Percentiles rank a stretch among this genome's conserved stretches.
Evolutionary conservation across 1,140 invertebrate genomes (phyloP).

Genomic region (Branchinecta lindahli): DNA sequence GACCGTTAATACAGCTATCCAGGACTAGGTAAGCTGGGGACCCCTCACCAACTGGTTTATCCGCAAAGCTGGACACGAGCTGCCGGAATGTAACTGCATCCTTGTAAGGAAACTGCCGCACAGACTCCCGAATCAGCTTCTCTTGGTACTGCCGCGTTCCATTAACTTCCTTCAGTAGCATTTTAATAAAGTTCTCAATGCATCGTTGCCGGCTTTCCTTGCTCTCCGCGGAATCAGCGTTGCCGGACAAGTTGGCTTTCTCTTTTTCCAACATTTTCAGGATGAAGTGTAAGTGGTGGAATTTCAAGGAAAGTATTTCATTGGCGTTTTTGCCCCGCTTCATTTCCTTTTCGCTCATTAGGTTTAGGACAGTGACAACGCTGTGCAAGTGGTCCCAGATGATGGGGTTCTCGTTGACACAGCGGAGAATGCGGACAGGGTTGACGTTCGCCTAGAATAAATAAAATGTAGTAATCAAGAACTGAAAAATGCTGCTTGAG

Average conservation of each 20-base stretch:
- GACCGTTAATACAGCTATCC: conserved; percentile 73
- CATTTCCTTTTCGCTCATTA: conserved; percentile 76
- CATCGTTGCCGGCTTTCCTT: conserved; percentile 26
- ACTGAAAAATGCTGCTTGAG: no score
- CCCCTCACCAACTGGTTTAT: conserved; percentile 43
- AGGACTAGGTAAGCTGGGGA: conserved; percentile 51
- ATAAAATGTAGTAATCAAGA: conserved; percentile 25
- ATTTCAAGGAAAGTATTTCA: conserved; percentile 83
- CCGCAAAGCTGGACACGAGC: conserved; percentile 51
- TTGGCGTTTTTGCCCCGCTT: conserved; percentile 63
- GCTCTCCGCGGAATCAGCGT: background rate
- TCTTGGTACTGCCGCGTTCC: conserved; percentile 63
- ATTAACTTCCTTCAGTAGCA: conserved; percentile 52
- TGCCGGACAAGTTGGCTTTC: conserved; percentile 23
- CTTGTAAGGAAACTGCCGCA: conserved; percentile 71
- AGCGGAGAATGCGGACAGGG: conserved; percentile 66
- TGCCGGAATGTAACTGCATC: conserved; percentile 72
- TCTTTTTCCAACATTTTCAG: conserved; percentile 42
- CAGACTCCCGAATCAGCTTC: conserved; percentile 59
- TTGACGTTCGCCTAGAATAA: conserved; percentile 52
- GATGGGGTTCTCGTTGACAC: conserved; percentile 50
- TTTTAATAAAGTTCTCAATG: conserved; percentile 28
- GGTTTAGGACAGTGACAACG: conserved; percentile 62
- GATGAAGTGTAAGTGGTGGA: conserved; percentile 66
- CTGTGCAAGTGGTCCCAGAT: conserved; percentile 56